Evolutionary conservation across 2,888 invertebrate genomes (phyloP).

Genomic region (Isotomurus palustris): DNA sequence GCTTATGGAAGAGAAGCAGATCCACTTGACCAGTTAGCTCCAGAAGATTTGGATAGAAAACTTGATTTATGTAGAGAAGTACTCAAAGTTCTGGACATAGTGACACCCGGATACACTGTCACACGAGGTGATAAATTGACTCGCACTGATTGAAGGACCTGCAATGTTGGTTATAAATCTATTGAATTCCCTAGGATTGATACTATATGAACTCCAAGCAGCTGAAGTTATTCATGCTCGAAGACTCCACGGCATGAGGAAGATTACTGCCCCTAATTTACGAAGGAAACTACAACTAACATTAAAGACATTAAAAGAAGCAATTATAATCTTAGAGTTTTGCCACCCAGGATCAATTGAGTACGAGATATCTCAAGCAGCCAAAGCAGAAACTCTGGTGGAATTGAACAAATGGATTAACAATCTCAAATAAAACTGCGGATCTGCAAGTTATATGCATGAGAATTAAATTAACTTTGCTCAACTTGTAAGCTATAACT

Average conservation of each 20-base stretch:
- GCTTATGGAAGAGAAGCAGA: constrained; percentile 37
- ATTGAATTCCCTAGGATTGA: constrained; percentile 13
- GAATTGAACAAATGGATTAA: constrained; percentile 38
- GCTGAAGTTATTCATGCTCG: constrained; percentile 37
- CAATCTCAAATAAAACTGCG: constrained; percentile 16
- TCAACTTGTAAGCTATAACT: no score
- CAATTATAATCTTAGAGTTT: constrained; percentile 38
- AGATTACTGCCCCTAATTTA: constrained; percentile 29
- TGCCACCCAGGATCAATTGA: constrained; percentile 29
- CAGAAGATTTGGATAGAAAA: constrained; percentile 33
- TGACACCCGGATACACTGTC: constrained; percentile 42
- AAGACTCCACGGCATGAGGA: constrained; percentile 25
- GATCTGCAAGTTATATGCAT: no score
- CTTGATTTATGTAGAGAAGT: constrained; percentile 38
- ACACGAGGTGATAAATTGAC: constrained; percentile 32
- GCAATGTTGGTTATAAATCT: background rate
- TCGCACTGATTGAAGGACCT: background rate
- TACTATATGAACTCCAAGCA: constrained; percentile 45
- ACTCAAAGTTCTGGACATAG: constrained; percentile 37
- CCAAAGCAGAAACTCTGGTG: constrained; percentile 33
- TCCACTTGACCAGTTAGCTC: constrained; percentile 23
- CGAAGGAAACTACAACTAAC: constrained; percentile 33
- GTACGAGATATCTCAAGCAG: constrained; percentile 31
- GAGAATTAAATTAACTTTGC: no score
- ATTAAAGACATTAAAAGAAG: constrained; percentile 33